Conservation (phyloP, 1,140 invertebrate species). For the Brachionus asplanchnoidis region DNA sequence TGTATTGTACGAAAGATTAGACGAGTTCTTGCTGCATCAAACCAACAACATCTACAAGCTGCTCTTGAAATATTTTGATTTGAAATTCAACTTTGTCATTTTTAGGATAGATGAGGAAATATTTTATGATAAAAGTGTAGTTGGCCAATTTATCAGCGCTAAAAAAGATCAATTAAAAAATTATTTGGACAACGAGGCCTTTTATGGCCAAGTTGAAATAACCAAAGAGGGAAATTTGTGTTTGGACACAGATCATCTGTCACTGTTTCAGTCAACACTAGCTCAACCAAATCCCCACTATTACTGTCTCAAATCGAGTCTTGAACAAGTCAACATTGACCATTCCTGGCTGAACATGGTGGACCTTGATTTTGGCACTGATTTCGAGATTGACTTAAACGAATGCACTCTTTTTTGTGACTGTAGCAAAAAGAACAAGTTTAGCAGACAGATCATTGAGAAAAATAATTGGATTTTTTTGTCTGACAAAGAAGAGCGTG, state of each 20-base stretch:
- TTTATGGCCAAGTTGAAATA: neutral
- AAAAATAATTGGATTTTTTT: neutral
- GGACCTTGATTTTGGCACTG: neutral
- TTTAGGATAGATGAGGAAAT: neutral
- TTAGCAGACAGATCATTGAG: neutral
- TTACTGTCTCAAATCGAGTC: neutral
- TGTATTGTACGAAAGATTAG: neutral
- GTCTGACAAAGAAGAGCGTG: neutral
- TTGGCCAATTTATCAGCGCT: neutral
- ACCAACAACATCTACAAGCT: neutral
- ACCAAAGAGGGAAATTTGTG: neutral
- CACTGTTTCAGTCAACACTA: neutral
- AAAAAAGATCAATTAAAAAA: neutral
- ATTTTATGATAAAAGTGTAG: neutral
- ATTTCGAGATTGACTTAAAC: neutral
- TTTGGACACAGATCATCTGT: neutral
- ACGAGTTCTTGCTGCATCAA: neutral
- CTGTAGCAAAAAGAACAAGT: slow-evolving; percentile 3
- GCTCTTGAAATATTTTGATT: neutral
- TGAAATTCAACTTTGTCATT: neutral
- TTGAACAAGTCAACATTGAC: neutral
- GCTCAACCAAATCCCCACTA: neutral
- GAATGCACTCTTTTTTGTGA: slow-evolving; percentile 1
- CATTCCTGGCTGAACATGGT: neutral
- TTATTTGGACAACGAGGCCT: neutral